Percentiles rank a stretch among this genome's conserved stretches.
Evolutionary conservation across 2,113 vertebrate species (phyloP).

Genomic region (Cephalopholis sonnerati): DNA sequence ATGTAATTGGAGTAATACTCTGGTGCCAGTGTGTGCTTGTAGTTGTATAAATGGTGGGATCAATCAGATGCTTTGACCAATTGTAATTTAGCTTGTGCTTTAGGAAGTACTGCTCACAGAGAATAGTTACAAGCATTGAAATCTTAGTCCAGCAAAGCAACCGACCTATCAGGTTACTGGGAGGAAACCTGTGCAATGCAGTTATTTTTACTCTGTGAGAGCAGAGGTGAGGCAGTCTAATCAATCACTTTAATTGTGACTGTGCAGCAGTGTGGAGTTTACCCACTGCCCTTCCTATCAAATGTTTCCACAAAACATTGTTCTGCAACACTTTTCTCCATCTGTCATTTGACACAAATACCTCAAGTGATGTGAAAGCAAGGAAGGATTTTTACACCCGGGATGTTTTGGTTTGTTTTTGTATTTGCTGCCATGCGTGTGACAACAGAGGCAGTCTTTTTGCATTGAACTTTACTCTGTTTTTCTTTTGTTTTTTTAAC

Average conservation of each 20-base stretch:
- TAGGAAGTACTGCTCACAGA: slow-evolving; percentile 6
- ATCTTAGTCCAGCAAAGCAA: background rate
- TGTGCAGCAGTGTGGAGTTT: slow-evolving; percentile 27
- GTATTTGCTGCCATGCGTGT: background rate
- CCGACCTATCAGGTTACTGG: slow-evolving; percentile 8
- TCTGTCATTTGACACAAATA: slow-evolving; percentile 25
- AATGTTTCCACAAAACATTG: slow-evolving; percentile 34
- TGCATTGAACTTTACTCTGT: background rate
- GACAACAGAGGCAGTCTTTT: background rate
- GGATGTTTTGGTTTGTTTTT: background rate
- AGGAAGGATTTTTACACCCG: background rate
- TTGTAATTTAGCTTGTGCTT: slow-evolving; percentile 14
- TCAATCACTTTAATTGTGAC: slow-evolving; percentile 55
- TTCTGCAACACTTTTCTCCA: slow-evolving; percentile 8
- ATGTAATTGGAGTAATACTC: slow-evolving; percentile 37
- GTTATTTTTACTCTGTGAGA: slow-evolving; percentile 27
- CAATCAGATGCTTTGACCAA: slow-evolving; percentile 22
- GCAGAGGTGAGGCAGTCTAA: slow-evolving; percentile 17
- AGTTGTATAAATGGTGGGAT: slow-evolving; percentile 27
- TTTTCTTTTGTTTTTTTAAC: background rate
- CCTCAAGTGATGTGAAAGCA: slow-evolving; percentile 10
- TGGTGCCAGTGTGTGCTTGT: background rate
- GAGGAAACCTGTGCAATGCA: slow-evolving; percentile 18
- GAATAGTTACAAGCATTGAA: background rate
- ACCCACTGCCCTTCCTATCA: slow-evolving; percentile 14